A percentile compares a stretch with the other conserved stretches of the same genome.
phyloP scores from a whole-genome alignment of 2,888 invertebrate species.

The Scaptomyza caliginosa region DNA sequence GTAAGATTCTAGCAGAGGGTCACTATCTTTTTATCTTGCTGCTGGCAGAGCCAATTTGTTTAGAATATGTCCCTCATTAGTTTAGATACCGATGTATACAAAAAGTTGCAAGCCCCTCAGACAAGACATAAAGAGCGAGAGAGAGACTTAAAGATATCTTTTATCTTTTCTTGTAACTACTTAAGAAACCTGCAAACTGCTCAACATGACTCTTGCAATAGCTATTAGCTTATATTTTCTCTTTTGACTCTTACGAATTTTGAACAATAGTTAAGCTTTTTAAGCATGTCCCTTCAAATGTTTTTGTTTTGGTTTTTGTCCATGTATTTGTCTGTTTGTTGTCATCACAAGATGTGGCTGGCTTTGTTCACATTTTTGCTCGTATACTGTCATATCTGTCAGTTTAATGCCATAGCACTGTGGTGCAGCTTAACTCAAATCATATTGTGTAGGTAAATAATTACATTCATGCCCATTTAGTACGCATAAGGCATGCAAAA shows the following conservation, averaged over 20 bases:
- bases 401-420: background rate
- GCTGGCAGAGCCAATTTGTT: conserved; percentile 5
- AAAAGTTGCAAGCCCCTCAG: background rate
- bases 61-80: conserved; percentile 8
- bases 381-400: background rate
- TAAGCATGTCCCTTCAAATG: background rate
- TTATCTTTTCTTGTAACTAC: no score
- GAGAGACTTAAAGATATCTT: background rate
- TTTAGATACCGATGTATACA: background rate
- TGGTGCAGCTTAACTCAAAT: background rate
- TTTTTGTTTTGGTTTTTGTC: no score
- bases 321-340: no score
- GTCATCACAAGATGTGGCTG: background rate
- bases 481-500: background rate
- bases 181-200: background rate
- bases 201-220: background rate
- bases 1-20: background rate
- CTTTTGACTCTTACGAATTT: background rate
- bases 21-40: conserved; percentile 1
- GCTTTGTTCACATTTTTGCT: background rate
- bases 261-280: background rate
- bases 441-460: background rate
- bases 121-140: no score
- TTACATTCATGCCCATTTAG: background rate
- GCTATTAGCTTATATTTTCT: background rate